These are phyloP conservation scores for Felis catus DNA, from an alignment of 2,113 vertebrate genomes.

Conservation along the genomic window F.catus_Fca126_mat1.0 CM031419.1:156072501-156073000, in stretches of 20 bases:
- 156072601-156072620: neutral
- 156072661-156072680: constrained; percentile 4
- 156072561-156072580: neutral
- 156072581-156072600: neutral
- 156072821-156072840: neutral
- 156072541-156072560: neutral
- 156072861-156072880: neutral
- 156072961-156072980: constrained; percentile 53
- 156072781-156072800: neutral
- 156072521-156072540: neutral
- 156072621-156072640: neutral
- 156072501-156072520: neutral
- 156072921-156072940: constrained; percentile 38
- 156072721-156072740: neutral
- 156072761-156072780: neutral
- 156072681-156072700: neutral
- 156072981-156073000: constrained; percentile 50
- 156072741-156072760: neutral
- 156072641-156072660: neutral
- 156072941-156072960: constrained; percentile 30
- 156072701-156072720: neutral
- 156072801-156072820: neutral
- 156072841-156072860: neutral
- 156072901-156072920: neutral
- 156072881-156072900: neutral